phyloP scores from a whole-genome alignment of 35 echinoderm and acorn worm genomes.

The Holothuria glaberrima region DNA sequence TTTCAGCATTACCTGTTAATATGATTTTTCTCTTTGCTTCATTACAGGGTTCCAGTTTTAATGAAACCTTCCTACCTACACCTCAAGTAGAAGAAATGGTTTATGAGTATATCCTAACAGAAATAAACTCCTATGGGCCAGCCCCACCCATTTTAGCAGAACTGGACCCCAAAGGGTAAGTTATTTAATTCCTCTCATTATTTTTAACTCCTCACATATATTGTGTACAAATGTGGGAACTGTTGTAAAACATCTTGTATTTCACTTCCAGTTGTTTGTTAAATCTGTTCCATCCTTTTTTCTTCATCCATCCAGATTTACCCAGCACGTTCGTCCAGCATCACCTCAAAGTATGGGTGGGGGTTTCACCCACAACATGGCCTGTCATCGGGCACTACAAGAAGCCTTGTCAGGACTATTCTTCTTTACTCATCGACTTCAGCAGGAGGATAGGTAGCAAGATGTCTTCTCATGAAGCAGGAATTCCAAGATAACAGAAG shows the following conservation, averaged over 20 bases:
- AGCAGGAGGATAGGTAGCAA: constrained; percentile 27
- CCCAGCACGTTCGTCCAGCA: constrained; percentile 85
- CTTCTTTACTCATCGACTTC: constrained; percentile 64
- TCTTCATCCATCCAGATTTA: constrained; percentile 9
- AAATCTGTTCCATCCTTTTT: too few species aligned
- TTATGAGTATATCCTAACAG: constrained; percentile 65
- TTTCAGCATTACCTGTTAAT: too few species aligned
- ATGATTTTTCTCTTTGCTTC: too few species aligned
- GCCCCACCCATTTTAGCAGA: constrained; percentile 71
- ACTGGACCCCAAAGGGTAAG: constrained; percentile 78
- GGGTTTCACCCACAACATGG: constrained; percentile 81
- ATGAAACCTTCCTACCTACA: constrained; percentile 80
- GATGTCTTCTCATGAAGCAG: too few species aligned
- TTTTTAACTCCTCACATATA: too few species aligned
- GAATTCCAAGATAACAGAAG: too few species aligned
- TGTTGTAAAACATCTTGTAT: too few species aligned
- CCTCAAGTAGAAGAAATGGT: constrained; percentile 73
- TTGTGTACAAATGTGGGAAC: too few species aligned
- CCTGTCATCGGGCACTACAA: constrained; percentile 90
- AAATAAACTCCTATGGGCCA: constrained; percentile 75
- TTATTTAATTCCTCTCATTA: not conserved
- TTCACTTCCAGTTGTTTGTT: too few species aligned
- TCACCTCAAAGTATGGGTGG: constrained; percentile 87
- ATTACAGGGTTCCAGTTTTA: constrained; percentile 76
- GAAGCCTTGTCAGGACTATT: constrained; percentile 94